Evolutionary conservation across 2,797 vertebrate species (phyloP).

Genomic region (Sardinella longiceps): DNA sequence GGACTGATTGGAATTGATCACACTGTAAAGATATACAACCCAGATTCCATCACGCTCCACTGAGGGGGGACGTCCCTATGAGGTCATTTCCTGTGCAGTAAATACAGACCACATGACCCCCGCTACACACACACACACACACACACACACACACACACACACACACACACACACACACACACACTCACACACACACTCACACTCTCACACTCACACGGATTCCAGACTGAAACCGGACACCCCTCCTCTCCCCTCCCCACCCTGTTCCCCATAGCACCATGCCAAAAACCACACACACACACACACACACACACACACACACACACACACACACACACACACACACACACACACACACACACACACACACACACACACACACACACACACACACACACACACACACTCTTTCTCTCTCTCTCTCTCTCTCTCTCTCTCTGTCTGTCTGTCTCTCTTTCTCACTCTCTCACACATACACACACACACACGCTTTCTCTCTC

Average conservation of each 20-base stretch:
- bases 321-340: neutral
- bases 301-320: neutral
- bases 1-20: conserved; percentile 46
- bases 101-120: conserved; percentile 50
- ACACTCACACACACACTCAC: too few relatives aligned
- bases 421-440: too few relatives aligned
- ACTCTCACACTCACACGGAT: too few relatives aligned
- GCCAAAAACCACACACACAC: neutral
- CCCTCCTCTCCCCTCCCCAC: neutral
- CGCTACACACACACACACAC: conserved; percentile 9
- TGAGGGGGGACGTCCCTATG: conserved; percentile 50
- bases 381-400: too few relatives aligned
- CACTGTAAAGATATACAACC: conserved; percentile 36
- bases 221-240: conserved; percentile 48
- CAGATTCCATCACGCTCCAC: conserved; percentile 42
- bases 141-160: neutral
- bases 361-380: too few relatives aligned
- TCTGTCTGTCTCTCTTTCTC: too few relatives aligned
- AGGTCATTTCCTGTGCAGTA: conserved; percentile 57
- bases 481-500: too few relatives aligned
- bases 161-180: neutral
- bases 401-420: too few relatives aligned
- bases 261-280: too few relatives aligned
- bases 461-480: too few relatives aligned
- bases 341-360: too few relatives aligned